phyloP scores from a whole-genome alignment of 2,888 invertebrate genomes.

The Notodonta dromedarius region DNA sequence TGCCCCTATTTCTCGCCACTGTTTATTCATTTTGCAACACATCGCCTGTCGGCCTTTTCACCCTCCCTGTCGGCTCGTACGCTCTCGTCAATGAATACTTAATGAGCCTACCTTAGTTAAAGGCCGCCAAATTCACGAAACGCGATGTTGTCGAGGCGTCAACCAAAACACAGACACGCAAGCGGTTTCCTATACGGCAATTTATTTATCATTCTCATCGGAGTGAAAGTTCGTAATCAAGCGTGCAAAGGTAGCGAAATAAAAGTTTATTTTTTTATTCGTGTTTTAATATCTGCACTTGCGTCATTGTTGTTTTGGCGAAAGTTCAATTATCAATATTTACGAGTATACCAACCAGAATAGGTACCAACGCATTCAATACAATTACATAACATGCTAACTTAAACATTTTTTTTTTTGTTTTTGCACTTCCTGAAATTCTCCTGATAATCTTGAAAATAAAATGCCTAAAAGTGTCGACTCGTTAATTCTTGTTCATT shows the following conservation, averaged over 20 bases:
- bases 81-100: constrained; percentile 76
- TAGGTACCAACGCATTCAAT: constrained; percentile 2
- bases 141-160: constrained; percentile 64
- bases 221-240: constrained; percentile 41
- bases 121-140: constrained; percentile 78
- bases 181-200: constrained; percentile 45
- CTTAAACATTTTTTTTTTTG: constrained; percentile 6
- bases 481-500: too few species aligned
- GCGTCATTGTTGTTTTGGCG: constrained; percentile 44
- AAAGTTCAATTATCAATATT: constrained; percentile 30
- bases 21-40: constrained; percentile 84
- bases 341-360: background rate
- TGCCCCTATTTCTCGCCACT: constrained; percentile 81
- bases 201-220: constrained; percentile 46
- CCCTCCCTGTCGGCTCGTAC: constrained; percentile 68
- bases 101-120: constrained; percentile 73
- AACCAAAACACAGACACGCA: constrained; percentile 73
- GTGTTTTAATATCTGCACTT: constrained; percentile 36
- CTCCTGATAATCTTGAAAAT: too few species aligned
- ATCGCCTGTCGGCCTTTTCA: constrained; percentile 76
- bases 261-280: constrained; percentile 25
- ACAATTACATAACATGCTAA: constrained; percentile 32
- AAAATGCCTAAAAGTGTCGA: too few species aligned
- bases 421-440: background rate
- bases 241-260: constrained; percentile 38